These are phyloP conservation scores for Sympetrum striolatum DNA, from an alignment of 2,888 invertebrate species.

Conservation along the genomic window DNA sequence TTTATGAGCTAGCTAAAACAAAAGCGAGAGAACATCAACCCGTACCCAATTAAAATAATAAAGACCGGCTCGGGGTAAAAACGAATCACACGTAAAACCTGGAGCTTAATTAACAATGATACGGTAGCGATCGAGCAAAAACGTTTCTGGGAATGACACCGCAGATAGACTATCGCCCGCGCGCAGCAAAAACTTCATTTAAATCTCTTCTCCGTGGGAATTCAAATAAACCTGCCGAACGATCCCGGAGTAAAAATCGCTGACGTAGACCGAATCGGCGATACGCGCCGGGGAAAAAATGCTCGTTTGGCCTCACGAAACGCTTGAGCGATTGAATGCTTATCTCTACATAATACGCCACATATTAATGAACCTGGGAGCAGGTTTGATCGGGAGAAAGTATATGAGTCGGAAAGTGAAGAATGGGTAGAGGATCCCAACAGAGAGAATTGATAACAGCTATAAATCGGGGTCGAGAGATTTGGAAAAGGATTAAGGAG, in stretches of 20 bases:
- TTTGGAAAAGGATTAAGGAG: constrained; percentile 42
- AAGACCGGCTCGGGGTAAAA: neutral
- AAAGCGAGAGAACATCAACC: neutral
- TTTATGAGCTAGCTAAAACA: neutral
- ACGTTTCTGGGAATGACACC: neutral
- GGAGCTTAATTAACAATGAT: constrained; percentile 2
- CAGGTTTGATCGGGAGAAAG: constrained; percentile 25
- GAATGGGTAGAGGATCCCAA: constrained; percentile 23
- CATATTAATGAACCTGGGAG: constrained; percentile 30
- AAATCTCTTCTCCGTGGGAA: constrained; percentile 8
- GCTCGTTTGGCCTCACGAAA: neutral
- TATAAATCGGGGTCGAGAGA: constrained; percentile 39
- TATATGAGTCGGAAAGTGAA: constrained; percentile 40
- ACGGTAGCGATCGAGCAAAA: neutral
- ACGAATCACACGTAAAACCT: neutral
- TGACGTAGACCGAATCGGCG: constrained; percentile 23
- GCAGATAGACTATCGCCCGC: neutral
- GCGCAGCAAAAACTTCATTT: constrained; percentile 22
- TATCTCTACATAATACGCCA: constrained; percentile 36
- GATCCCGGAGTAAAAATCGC: constrained; percentile 6
- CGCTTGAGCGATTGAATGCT: constrained; percentile 10
- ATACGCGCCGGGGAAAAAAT: neutral
- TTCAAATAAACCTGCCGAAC: constrained; percentile 26
- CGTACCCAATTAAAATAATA: neutral
- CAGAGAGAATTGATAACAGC: constrained; percentile 37